Evolutionary conservation across 2,888 invertebrate species (phyloP), one percentile per base, ranked within the genome.

Genomic region (Diabrotica balteata): DNA sequence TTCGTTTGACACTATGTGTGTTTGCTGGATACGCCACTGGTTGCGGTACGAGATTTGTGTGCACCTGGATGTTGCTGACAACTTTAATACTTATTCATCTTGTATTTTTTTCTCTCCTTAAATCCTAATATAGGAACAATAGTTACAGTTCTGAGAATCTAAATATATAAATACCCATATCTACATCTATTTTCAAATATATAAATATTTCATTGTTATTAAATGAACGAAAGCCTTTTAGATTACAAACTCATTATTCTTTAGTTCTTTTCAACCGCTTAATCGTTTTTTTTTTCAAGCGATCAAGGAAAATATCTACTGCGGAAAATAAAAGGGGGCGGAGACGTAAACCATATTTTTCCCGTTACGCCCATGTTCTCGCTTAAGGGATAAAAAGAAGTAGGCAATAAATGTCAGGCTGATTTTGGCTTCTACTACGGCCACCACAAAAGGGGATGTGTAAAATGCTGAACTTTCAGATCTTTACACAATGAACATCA

Each of bases 341-440:
- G 51, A 22, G 54, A 61, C 8, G 51, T 52, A 52, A 46, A 61
- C 52, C 61, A 17, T 61, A 61, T 61, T 61, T 61, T 61, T 61
- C 45, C 61, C 52, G 61, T 61, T 61, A 52, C 61, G 61, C 61
- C 61, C 61, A 61, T 61, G 61, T 52, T 61, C 61, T 61, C 61
- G 61, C 61, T 61, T 61, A 61, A 61, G 45, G 61, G 61, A 61
- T 61, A 61, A 61, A 61, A 61, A 61, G 61, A 61, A 61, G 61
- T 61, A 52, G 61, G 61, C 71, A 59, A 59, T 78, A 78, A 78
- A 77, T 73, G 77, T 77, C 78, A 76, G 69, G 67, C 73, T 67
- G 72, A 73, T 74, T 70, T 52, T 57, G 72, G 72, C 72, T 75
- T 76, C 72, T 74, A 72, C 52, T 52, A 65, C 64, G 67, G 66